Conservation (phyloP, 1,140 invertebrate species). For the Nasonia giraulti region DNA sequence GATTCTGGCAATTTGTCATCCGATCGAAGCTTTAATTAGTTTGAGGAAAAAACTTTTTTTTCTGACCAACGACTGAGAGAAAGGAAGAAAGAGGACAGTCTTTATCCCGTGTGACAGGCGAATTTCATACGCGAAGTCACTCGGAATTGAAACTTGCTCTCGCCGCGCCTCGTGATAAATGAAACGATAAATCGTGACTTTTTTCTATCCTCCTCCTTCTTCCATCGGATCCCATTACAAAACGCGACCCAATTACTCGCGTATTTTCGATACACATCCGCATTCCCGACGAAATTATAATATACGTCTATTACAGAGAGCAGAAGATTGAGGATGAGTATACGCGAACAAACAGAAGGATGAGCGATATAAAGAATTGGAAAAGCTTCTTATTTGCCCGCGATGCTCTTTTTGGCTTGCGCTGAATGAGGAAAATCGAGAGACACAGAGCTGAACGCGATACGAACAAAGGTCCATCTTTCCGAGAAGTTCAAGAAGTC, state of each 20-base stretch:
- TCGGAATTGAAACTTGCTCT: conserved; percentile 49
- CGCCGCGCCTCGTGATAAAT: conserved; percentile 51
- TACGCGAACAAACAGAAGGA: not conserved
- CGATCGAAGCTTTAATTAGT: conserved; percentile 25
- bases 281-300: not conserved
- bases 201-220: not conserved
- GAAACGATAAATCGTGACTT: conserved; percentile 52
- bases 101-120: not conserved
- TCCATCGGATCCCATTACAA: not conserved
- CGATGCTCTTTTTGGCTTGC: not conserved
- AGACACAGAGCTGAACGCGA: not conserved
- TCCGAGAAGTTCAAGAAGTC: conserved; percentile 13
- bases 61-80: not conserved
- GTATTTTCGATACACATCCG: too few relatives aligned
- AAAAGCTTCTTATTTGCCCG: conserved; percentile 13
- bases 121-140: conserved; percentile 39
- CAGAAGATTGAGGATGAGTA: not conserved
- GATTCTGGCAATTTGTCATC: conserved; percentile 10
- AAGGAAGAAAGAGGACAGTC: too few relatives aligned
- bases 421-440: not conserved
- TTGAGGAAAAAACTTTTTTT: conserved; percentile 27
- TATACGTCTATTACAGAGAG: not conserved
- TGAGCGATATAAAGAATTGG: not conserved
- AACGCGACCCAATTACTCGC: not conserved
- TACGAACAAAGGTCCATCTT: not conserved